Evolutionary conservation across 2,888 invertebrate species (phyloP).

Genomic region (Aphidoletes aphidimyza): DNA sequence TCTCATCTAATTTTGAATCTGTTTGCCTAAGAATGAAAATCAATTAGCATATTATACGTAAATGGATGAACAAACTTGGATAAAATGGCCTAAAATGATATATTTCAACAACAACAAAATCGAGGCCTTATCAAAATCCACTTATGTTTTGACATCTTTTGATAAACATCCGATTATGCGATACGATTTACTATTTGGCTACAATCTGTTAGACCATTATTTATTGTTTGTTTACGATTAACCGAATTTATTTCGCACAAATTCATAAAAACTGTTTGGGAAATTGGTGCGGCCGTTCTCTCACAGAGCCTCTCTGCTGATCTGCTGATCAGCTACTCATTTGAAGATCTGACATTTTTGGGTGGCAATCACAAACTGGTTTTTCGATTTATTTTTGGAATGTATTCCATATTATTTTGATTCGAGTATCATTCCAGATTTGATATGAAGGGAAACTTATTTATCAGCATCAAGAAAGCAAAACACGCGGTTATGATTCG

Average conservation of each 20-base stretch:
- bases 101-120: no score
- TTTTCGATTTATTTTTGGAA: neutral
- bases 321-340: neutral
- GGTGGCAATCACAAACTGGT: neutral
- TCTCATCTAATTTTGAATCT: neutral
- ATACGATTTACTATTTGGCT: neutral
- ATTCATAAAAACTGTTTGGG: neutral
- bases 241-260: neutral
- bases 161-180: neutral
- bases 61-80: neutral
- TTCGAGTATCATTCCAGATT: no score
- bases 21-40: neutral
- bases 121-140: neutral
- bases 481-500: no score
- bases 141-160: neutral
- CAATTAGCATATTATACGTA: slow-evolving; percentile 1
- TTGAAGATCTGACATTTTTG: neutral
- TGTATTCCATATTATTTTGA: no score
- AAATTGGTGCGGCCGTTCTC: no score
- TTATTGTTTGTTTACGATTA: slow-evolving; percentile 28
- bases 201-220: neutral
- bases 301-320: neutral
- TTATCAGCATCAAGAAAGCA: no score
- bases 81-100: neutral
- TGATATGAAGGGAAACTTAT: no score